These are phyloP conservation scores for Argyresthia albistria DNA, from an alignment of 2,888 invertebrate genomes.

Conservation along the genomic window DNA sequence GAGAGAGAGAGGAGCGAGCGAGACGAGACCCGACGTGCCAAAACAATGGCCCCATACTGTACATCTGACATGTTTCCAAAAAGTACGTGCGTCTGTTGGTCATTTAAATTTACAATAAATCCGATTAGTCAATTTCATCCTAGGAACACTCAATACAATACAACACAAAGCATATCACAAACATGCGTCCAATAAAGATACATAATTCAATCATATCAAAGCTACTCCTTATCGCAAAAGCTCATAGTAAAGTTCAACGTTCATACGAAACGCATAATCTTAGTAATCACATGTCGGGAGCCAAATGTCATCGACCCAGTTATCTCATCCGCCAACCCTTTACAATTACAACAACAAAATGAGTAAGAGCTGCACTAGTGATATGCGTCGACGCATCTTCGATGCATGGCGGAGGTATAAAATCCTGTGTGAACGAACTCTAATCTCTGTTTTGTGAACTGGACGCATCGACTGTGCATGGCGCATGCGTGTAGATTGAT, in stretches of 20 bases:
- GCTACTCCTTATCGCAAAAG: background rate
- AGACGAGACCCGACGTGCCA: too few species aligned
- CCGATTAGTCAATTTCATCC: too few species aligned
- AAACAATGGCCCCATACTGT: too few species aligned
- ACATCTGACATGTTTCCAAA: too few species aligned
- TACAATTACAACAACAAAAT: constrained; percentile 71
- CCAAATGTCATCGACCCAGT: constrained; percentile 70
- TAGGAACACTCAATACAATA: too few species aligned
- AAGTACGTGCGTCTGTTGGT: too few species aligned
- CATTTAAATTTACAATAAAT: too few species aligned
- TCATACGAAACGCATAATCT: constrained; percentile 67
- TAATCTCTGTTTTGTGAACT: constrained; percentile 59
- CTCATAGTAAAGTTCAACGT: constrained; percentile 64
- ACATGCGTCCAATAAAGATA: too few species aligned
- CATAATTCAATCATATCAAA: constrained; percentile 2
- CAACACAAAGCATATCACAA: too few species aligned
- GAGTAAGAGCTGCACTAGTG: constrained; percentile 62
- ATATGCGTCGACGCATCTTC: constrained; percentile 51
- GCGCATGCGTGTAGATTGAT: too few species aligned
- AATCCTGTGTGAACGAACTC: constrained; percentile 73
- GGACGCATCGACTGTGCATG: background rate
- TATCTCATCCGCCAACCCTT: constrained; percentile 73
- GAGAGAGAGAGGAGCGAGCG: too few species aligned
- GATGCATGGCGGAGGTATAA: constrained; percentile 49
- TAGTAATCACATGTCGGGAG: constrained; percentile 62